Evolutionary conservation across 2,888 invertebrate species (phyloP), one percentile per base, ranked within the genome.

Genomic region (Metalampra italica): DNA sequence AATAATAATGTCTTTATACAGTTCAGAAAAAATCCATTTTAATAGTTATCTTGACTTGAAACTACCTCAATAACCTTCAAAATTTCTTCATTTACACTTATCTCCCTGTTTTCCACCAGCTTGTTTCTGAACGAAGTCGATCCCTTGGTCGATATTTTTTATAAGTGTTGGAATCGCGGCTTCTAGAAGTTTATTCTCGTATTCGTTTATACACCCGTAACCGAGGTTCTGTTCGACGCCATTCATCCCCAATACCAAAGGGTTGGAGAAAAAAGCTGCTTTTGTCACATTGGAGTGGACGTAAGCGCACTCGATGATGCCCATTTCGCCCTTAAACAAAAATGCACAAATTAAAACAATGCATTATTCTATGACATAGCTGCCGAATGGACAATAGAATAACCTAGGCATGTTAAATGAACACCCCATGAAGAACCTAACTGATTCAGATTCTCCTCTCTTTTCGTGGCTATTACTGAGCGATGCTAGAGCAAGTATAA

Each of bases 171-270:
- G 95, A 67, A 97, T 91, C 46, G 97, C 97, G 0, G 91, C 93
- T 59, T 94, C 92, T 54, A 98, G 81, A 39, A 97, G 85, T 60
- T 93, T 91, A 68, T 81, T 71, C 79, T 98, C 98, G 72, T 91
- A 97, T 14, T 92, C 91, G 70, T 92, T 91, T 52, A 98, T 85
- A 75, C 94, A 93, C 47, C 97, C 97, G 54, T 95, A 81, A 7
- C 98, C 97, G 55, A 97, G 90, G 82, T 97, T 97, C 89, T 96
- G 94, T 75, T 96, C 95, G 37, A 97, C 77, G 51, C 98, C 98
- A 71, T 93, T 92, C 82, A 93, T 94, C 57, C 96, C 95, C 59
- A 98, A 90, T 41, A 95, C 83, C 51, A 98, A 69, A 7, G 97
- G 97, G 3, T 95, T 97, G 9, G 98, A 93, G 85, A 98, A 98